A percentile compares a stretch with the other conserved stretches of the same genome.
These are phyloP conservation scores for Adoxophyes honmai DNA, from an alignment of 1,140 invertebrate genomes.

Conservation along the genomic window DNA sequence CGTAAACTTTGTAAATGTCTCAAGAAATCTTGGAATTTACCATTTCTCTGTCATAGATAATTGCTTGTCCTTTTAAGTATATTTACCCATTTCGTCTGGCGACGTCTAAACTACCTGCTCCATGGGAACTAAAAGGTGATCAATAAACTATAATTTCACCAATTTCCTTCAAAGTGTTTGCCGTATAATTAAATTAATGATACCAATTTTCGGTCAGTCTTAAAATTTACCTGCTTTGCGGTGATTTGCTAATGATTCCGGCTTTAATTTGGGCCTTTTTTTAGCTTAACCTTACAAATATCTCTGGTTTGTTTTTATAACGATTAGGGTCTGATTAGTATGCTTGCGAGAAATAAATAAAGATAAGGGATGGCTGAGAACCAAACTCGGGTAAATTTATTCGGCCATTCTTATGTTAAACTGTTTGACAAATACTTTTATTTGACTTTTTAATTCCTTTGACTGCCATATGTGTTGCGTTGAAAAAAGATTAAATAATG, in stretches of 20 bases:
- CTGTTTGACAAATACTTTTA: slow-evolving; percentile 30
- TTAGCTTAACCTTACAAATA: slow-evolving; percentile 34
- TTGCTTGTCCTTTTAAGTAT: too few relatives aligned
- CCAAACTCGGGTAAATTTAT: slow-evolving; percentile 37
- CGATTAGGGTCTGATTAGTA: slow-evolving; percentile 54
- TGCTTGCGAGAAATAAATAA: slow-evolving; percentile 41
- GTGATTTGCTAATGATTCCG: slow-evolving; percentile 58
- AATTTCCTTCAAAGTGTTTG: slow-evolving; percentile 34
- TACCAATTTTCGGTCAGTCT: slow-evolving; percentile 50
- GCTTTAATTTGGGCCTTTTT: slow-evolving; percentile 42
- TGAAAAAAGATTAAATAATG: too few relatives aligned
- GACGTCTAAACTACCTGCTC: slow-evolving; percentile 1
- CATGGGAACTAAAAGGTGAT: slow-evolving; percentile 2
- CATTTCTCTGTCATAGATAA: too few relatives aligned
- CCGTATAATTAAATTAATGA: slow-evolving; percentile 71
- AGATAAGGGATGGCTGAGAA: slow-evolving; percentile 41
- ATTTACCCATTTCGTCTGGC: too few relatives aligned
- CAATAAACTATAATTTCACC: slow-evolving; percentile 13
- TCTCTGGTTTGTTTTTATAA: slow-evolving; percentile 42
- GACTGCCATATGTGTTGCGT: slow-evolving; percentile 23
- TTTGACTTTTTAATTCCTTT: slow-evolving; percentile 9
- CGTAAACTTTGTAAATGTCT: too few relatives aligned
- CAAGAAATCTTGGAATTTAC: too few relatives aligned
- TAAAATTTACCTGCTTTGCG: slow-evolving; percentile 55
- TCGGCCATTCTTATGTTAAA: slow-evolving; percentile 55